Evolutionary conservation across 2,888 invertebrate genomes (phyloP), one percentile per base, ranked within the genome.

Genomic region (Synanthedon myopaeformis): DNA sequence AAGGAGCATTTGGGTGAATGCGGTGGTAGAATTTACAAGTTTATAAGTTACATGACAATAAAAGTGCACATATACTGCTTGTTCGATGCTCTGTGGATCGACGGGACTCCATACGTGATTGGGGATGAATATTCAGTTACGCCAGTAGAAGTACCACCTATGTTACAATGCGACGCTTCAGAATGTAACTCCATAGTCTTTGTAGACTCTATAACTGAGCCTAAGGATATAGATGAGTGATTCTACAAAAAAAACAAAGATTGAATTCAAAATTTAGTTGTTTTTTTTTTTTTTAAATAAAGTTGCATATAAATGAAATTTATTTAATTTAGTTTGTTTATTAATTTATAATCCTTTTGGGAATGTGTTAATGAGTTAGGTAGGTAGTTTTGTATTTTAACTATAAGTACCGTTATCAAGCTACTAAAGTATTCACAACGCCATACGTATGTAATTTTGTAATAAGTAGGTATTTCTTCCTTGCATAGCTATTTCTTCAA

Each of bases 1-100:
- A 86, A 85, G 8, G 87, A 87, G 57, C 87, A 87, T 68, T 63
- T 86, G 17, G 86, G 86, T 0, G 86, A 86, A 49, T 87, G 87
- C 28, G 87, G 87, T 0, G 86, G 86, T 0, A 65, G 87, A 1
- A 86, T 87, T 0, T 87, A 86, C 56, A 87, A 87, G 48, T 87
- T 87, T 8, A 86, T 87, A 1, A 85, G 83, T 45, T 87, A 86
- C 10, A 86, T 86, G 86, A 83, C 83, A 0, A 85, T 86, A 0
- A 86, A 84, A 57, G 86, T 87, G 0, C 86, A 87, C 59, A 86
- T 87, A 0, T 87, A 87, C 23, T 87, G 87, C 51, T 56, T 87
- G 3, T 87, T 87, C 13, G 87, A 87, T 19, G 79, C 87, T 0
- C 55, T 87, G 1, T 87, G 87, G 87, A 85, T 87, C 0, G 87